phyloP scores from a whole-genome alignment of 2,113 vertebrate species.

The Gambusia holbrooki region DNA sequence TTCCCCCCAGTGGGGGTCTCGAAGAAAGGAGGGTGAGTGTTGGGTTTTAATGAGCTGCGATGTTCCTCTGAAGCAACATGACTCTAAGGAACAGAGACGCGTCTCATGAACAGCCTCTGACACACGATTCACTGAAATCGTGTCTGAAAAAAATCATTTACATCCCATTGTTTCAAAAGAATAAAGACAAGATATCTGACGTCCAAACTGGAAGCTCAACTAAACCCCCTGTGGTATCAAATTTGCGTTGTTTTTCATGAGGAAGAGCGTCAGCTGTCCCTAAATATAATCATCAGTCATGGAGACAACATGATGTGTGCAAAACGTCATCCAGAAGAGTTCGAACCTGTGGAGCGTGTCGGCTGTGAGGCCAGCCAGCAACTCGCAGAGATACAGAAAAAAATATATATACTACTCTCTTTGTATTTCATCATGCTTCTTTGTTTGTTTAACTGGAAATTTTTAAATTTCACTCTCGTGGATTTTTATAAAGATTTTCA shows the following conservation, averaged over 20 bases:
- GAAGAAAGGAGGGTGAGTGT: conserved; percentile 41
- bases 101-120: conserved; percentile 23
- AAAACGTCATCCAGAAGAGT: too few relatives aligned
- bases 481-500: not conserved
- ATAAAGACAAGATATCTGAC: not conserved
- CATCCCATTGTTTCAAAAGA: not conserved
- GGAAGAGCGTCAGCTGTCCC: too few relatives aligned
- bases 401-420: too few relatives aligned
- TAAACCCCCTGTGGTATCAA: too few relatives aligned
- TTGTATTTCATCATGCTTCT: not conserved
- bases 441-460: not conserved
- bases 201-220: not conserved
- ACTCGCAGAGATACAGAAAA: not conserved
- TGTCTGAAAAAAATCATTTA: not conserved
- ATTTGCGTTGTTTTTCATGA: too few relatives aligned
- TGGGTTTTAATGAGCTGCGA: conserved; percentile 65
- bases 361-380: not conserved
- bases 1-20: conserved; percentile 22
- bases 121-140: conserved; percentile 17
- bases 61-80: conserved; percentile 57
- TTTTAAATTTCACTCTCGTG: not conserved
- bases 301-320: not conserved
- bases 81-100: conserved; percentile 24
- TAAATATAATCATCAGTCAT: not conserved
- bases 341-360: not conserved